Evolutionary conservation across 2,888 invertebrate species (phyloP), one percentile per base, ranked within the genome.

Genomic region (Phrixothrix hirtus): DNA sequence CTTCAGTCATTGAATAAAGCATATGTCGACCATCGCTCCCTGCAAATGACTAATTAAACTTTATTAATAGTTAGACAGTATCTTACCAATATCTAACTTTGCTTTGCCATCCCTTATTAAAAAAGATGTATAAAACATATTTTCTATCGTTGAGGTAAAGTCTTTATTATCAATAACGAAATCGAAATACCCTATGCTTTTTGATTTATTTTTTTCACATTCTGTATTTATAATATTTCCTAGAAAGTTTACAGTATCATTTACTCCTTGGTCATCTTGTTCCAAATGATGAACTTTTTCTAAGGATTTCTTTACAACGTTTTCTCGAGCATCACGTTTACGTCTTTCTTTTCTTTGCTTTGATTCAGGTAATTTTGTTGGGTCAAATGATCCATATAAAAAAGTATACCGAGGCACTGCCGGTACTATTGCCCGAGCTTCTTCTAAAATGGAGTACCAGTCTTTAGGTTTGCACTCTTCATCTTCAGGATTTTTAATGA

Each of bases 121-220:
- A 72, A 85, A 86, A 0, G 85, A 80, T n/a, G 82, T 75, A 61
- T 85, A 79, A 72, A 86, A 81, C 30, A 85, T 78, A 64, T 86
- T 86, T 75, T 86, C 84, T 0, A 86, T 76, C 16, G 84, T 83
- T 42, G 75, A 74, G 1, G 79, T 74, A 75, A 84, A 86, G 71
- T 80, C 79, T 17, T 66, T 64, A 0, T 84, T 84, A 69, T 86
- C 80, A 49, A 85, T 67, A 11, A 84, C 79, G 6, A 81, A 68
- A 62, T 80, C 76, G 71, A 81, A 85, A 69, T 83, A 85, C 60
- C 79, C 78, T 2, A 86, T 71, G 0, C 83, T 79, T 17, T 70
- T 49, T 1, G 63, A 49, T 1, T 72, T 55, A 53, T 76, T 75
- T 1, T 68, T 67, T 31, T 74, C 74, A 66, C 75, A 81, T 38